Base-by-base conservation (phyloP, 2,888 invertebrate genomes). In the Junonia oenone region DNA sequence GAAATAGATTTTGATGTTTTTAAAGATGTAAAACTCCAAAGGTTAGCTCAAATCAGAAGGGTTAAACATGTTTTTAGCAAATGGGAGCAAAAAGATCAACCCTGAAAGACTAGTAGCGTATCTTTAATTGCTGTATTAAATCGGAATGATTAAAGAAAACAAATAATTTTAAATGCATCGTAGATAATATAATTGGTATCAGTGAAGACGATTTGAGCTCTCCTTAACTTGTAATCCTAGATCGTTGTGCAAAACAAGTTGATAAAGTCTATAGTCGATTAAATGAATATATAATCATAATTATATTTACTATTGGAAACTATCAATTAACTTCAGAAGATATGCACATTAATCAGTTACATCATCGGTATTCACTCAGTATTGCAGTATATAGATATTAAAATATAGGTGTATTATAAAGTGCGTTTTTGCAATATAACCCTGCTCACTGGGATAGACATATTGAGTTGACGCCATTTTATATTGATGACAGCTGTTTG, bases 141-240 rank as follows among this genome's bases (percentile, higher is more conserved):
- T 22, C 22, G 22, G 5, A 22, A 22, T 22, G 2, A 22, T n/a
- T 33, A 33, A n/a, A 11, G 31, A 2, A 37, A 37, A 6, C 5
- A 37, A 6, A 13, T 11, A 6, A 11, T 6, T 26, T 0, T 5
- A 22, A 11, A 22, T n/a, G 22, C n/a, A 9, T 15, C 27, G 15
- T 4, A 14, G 6, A 14, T 14, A 29, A 14, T 14, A 45, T 5
- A 29, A 14, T 2, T 9, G 2, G 13, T n/a, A 35, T 22, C 2
- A 13, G 45, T n/a, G 8, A 11, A n/a, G 26, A 38, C 31, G 35
- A 51, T 38, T 55, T 55, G 55, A 55, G 55, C 55, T 51, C 13
- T 22, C 50, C 55, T 55, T 51, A 19, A 31, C 35, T n/a, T 15
- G 45, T 31, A 50, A 40, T 35, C 29, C 49, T 50, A 27, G 22